These are phyloP conservation scores for Grammomys surdaster DNA, from an alignment of 2,113 vertebrate genomes.

Conservation along the genomic window DNA sequence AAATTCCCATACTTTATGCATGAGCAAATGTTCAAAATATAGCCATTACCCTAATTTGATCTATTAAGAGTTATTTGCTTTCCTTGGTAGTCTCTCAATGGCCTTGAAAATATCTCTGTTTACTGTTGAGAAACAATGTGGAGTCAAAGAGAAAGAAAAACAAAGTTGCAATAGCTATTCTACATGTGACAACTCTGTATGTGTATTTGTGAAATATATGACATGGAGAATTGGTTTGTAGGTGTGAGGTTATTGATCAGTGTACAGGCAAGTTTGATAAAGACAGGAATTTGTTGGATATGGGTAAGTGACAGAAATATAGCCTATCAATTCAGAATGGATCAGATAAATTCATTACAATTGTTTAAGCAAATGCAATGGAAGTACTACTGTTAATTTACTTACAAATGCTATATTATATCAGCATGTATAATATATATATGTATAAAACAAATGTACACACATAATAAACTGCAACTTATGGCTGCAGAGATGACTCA, in stretches of 20 bases:
- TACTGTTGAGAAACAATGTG: conserved; percentile 21
- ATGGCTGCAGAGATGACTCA: background rate
- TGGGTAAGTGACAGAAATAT: conserved; percentile 7
- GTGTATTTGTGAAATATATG: background rate
- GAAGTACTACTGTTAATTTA: background rate
- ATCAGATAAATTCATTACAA: conserved; percentile 28
- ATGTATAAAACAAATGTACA: background rate
- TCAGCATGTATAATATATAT: background rate
- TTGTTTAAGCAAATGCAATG: background rate
- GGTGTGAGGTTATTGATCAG: background rate
- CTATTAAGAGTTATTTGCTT: background rate
- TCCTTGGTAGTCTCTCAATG: background rate
- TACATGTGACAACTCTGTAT: background rate
- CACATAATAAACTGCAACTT: background rate
- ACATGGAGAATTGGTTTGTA: conserved; percentile 2
- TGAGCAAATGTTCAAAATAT: conserved; percentile 10
- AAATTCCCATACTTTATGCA: background rate
- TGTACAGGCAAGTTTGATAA: background rate
- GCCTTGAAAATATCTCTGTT: background rate
- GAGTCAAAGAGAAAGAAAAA: background rate
- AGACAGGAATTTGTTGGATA: background rate
- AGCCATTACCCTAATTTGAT: conserved; percentile 31
- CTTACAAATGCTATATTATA: background rate
- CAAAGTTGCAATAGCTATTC: background rate
- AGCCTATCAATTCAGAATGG: conserved; percentile 4